Evolutionary conservation across 2,113 vertebrate genomes (phyloP), one percentile per base, ranked within the genome.

Genomic region (Martes martes): DNA sequence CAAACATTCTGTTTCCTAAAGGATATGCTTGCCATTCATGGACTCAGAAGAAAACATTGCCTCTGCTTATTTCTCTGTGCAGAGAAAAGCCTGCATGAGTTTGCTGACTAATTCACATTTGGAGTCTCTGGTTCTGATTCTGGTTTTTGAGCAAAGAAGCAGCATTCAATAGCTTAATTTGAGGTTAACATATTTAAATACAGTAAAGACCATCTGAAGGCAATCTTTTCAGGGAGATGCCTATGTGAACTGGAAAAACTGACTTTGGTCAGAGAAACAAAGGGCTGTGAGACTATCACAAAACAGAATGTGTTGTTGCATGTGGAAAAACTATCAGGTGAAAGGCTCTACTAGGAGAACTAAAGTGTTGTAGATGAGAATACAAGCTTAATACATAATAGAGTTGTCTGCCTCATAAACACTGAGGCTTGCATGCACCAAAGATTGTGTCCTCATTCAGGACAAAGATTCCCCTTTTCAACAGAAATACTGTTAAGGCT

Each of bases 31-130:
- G 28, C 45, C 28, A 9, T 86, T 96, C 47, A 89, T 0, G 69
- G 24, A 81, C 95, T 89, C 85, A 82, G 11, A 76, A 55, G 73
- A 94, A 96, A 98, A 93, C 26, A 21, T 14, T 67, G 21, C 28
- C 65, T 83, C 59, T 76, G 31, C 95, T 36, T n/a, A 8, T 67
- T 96, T 91, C 63, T 16, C 82, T 39, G 10, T 76, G 47, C n/a
- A 94, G 96, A 95, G 67, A 55, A 95, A 92, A 91, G 39, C n/a
- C 73, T 83, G 7, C 11, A 16, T 69, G 78, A 31, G 7, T 96
- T 94, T 59, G 61, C 80, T 96, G 69, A 94, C 59, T 76, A 61
- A 50, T 59, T 81, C 45, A 95, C n/a, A 85, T 83, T 84, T 96
- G 59, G 42, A 65, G n/a, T 92, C n/a, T 59, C 61, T 92, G 28